Conservation (phyloP, 2,888 invertebrate genomes). For the Horisme vitalbata region DNA sequence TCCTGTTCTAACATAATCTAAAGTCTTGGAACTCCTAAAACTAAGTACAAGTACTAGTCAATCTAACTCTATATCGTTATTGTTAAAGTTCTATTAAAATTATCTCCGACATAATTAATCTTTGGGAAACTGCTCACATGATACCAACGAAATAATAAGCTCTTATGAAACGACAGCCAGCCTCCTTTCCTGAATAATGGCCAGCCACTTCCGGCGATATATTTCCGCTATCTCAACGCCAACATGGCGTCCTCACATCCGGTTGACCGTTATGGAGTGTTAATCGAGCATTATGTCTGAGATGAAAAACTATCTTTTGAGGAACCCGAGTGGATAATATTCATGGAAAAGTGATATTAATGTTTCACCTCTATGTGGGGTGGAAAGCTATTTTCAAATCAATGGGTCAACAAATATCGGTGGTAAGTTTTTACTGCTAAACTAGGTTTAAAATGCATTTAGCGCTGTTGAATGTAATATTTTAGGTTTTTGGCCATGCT, state of each 20-base stretch:
- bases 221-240: constrained; percentile 79
- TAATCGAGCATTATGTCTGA: constrained; percentile 78
- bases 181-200: constrained; percentile 78
- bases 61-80: too few relatives aligned
- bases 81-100: background rate
- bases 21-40: too few relatives aligned
- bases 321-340: constrained; percentile 53
- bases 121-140: constrained; percentile 18
- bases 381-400: too few relatives aligned
- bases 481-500: too few relatives aligned
- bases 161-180: constrained; percentile 72
- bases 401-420: too few relatives aligned
- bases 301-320: constrained; percentile 72
- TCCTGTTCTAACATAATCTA: too few relatives aligned
- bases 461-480: too few relatives aligned
- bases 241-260: constrained; percentile 74
- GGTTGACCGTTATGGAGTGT: constrained; percentile 79
- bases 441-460: too few relatives aligned
- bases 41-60: too few relatives aligned
- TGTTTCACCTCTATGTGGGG: background rate
- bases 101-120: constrained; percentile 14
- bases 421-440: too few relatives aligned
- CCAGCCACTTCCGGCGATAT: constrained; percentile 76
- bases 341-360: constrained; percentile 37
- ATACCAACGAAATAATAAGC: constrained; percentile 63